phyloP scores from a whole-genome alignment of 2,888 invertebrate genomes.

The Anaspis maculata region DNA sequence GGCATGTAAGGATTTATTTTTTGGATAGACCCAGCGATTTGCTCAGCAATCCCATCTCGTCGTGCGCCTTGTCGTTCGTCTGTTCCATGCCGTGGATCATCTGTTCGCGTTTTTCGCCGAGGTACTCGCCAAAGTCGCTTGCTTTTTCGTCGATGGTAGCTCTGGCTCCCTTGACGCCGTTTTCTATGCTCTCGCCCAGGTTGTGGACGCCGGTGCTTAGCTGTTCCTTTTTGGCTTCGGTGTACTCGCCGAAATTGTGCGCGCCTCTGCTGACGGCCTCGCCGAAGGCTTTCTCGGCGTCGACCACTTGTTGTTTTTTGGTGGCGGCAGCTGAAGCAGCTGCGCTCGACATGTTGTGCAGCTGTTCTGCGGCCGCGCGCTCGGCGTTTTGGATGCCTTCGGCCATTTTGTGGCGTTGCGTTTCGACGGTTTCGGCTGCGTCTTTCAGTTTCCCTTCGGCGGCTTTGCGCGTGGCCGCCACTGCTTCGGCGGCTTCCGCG shows the following conservation, averaged over 20 bases:
- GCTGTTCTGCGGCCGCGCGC: no score
- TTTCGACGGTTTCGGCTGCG: constrained; percentile 42
- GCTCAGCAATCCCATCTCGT: constrained; percentile 7
- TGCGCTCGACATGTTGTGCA: no score
- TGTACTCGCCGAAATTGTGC: constrained; percentile 17
- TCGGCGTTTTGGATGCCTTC: background rate
- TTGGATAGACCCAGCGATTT: no score
- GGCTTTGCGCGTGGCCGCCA: background rate
- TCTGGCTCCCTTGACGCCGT: constrained; percentile 18
- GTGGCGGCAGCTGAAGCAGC: no score
- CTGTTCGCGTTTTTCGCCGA: constrained; percentile 15
- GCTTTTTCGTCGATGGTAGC: constrained; percentile 16
- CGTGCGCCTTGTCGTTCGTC: constrained; percentile 23
- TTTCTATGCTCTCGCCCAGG: constrained; percentile 4
- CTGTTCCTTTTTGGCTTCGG: constrained; percentile 9
- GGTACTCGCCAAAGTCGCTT: constrained; percentile 6
- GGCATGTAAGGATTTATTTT: no score
- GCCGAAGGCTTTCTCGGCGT: background rate
- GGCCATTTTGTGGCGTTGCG: background rate
- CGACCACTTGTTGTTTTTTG: no score
- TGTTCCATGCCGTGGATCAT: constrained; percentile 19
- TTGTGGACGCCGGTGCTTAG: constrained; percentile 5
- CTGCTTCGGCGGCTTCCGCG: background rate
- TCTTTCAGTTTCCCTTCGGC: constrained; percentile 49
- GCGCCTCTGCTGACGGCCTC: constrained; percentile 17